Evolutionary conservation across 30 jellyfish, hydroid and myxozoan genomes (phyloP).

Genomic region (Rhopilema esculentum): DNA sequence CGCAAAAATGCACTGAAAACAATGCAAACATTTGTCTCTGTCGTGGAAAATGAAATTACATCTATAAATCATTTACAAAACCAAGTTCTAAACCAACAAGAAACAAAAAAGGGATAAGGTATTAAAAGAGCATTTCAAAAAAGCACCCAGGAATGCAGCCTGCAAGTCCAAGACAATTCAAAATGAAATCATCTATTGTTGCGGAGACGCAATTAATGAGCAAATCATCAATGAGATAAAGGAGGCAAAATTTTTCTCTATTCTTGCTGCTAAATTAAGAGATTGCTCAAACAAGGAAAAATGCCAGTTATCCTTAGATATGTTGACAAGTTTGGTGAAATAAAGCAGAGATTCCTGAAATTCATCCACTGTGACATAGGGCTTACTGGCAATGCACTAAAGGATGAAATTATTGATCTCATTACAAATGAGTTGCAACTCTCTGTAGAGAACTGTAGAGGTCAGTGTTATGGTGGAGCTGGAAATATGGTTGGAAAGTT

Average conservation of each 20-base stretch:
- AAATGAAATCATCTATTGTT: constrained; percentile 19
- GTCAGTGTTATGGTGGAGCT: constrained; percentile 34
- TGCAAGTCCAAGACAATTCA: too few relatives aligned
- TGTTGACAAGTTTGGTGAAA: constrained; percentile 6
- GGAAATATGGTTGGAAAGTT: too few relatives aligned
- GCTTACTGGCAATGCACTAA: not conserved
- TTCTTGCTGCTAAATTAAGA: constrained; percentile 3
- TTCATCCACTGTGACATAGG: constrained; percentile 3
- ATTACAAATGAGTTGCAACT: not conserved
- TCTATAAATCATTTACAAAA: not conserved
- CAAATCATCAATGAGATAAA: constrained; percentile 1
- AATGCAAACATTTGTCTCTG: not conserved
- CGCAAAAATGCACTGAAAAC: constrained; percentile 32
- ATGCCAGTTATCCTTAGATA: constrained; percentile 8
- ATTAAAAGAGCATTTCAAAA: too few relatives aligned
- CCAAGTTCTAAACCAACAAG: not conserved
- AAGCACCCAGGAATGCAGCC: too few relatives aligned
- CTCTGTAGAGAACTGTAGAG: not conserved
- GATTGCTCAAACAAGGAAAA: constrained; percentile 6
- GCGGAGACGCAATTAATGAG: not conserved
- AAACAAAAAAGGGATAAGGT: too few relatives aligned
- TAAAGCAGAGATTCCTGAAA: not conserved
- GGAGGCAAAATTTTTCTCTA: constrained; percentile 19
- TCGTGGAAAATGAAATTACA: not conserved
- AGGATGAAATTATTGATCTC: not conserved